phyloP scores from a whole-genome alignment of 2,113 vertebrate genomes.

The Paramisgurnus dabryanus region DNA sequence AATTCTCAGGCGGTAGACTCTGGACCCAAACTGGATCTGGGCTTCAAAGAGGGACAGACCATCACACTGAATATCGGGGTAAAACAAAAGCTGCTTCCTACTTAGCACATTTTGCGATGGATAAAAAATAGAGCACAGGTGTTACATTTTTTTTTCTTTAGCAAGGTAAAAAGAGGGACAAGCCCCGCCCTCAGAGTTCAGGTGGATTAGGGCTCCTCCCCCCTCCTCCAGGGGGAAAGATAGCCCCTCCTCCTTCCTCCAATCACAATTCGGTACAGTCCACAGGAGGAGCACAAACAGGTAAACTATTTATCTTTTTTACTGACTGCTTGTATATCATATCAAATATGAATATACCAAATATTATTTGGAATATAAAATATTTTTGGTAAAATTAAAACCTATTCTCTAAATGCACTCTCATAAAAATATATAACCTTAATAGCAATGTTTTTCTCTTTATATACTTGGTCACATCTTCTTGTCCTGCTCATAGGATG shows the following conservation, averaged over 20 bases:
- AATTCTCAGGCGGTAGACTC: slow-evolving; percentile 77
- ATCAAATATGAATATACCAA: neutral
- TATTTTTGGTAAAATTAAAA: neutral
- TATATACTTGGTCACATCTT: too few species aligned
- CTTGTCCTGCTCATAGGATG: slow-evolving; percentile 53
- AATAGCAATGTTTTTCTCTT: neutral
- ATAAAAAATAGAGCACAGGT: neutral
- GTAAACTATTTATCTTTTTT: slow-evolving; percentile 41
- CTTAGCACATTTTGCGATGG: neutral
- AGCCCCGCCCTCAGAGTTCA: slow-evolving; percentile 77
- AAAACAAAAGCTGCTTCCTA: slow-evolving; percentile 59
- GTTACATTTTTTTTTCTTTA: slow-evolving; percentile 58
- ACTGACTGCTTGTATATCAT: neutral
- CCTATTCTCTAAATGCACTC: neutral
- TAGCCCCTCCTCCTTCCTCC: slow-evolving; percentile 74
- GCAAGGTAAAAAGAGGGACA: slow-evolving; percentile 87
- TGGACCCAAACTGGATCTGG: slow-evolving; percentile 84
- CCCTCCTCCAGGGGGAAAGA: slow-evolving; percentile 89
- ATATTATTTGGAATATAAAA: neutral
- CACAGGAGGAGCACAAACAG: slow-evolving; percentile 54
- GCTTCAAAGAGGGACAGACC: slow-evolving; percentile 98
- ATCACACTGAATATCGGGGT: slow-evolving; percentile 98
- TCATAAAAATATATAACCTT: neutral
- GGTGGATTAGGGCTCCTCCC: slow-evolving; percentile 86
- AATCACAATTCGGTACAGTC: slow-evolving; percentile 72